Conservation (phyloP, 2,113 vertebrate species). For the Siniperca knerii region DNA sequence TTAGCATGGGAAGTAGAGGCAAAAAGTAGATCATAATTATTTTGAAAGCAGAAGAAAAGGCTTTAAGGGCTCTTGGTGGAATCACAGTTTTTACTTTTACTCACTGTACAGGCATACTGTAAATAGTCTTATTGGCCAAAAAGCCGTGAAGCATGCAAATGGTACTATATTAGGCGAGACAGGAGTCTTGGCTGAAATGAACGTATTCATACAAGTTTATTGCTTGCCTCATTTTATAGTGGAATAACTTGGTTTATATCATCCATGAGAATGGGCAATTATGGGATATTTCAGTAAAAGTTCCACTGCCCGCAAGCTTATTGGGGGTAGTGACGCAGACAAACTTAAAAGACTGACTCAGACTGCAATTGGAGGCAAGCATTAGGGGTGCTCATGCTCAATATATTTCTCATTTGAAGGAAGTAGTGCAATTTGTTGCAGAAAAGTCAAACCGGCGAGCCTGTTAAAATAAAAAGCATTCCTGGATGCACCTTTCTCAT, state of each 20-base stretch:
- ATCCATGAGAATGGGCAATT: constrained; percentile 79
- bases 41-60: constrained; percentile 45
- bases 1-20: constrained; percentile 9
- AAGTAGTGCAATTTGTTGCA: constrained; percentile 67
- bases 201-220: constrained; percentile 74
- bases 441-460: constrained; percentile 54
- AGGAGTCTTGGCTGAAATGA: constrained; percentile 64
- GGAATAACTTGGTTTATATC: constrained; percentile 74
- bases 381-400: constrained; percentile 75
- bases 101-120: constrained; percentile 55
- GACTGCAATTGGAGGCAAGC: constrained; percentile 69
- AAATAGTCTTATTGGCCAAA: constrained; percentile 64
- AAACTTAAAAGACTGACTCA: constrained; percentile 75
- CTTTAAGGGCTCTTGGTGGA: constrained; percentile 14
- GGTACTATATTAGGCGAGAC: constrained; percentile 58
- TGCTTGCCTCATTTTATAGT: constrained; percentile 79
- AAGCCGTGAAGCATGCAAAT: constrained; percentile 75
- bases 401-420: constrained; percentile 75
- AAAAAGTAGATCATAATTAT: constrained; percentile 41
- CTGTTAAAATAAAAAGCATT: constrained; percentile 64
- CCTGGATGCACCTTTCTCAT: constrained; percentile 67
- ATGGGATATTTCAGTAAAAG: constrained; percentile 74
- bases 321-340: constrained; percentile 75
- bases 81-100: constrained; percentile 34
- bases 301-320: constrained; percentile 69